These are phyloP conservation scores for Amphiduros pacificus DNA, from an alignment of 2,888 invertebrate species.

Conservation along the genomic window DNA sequence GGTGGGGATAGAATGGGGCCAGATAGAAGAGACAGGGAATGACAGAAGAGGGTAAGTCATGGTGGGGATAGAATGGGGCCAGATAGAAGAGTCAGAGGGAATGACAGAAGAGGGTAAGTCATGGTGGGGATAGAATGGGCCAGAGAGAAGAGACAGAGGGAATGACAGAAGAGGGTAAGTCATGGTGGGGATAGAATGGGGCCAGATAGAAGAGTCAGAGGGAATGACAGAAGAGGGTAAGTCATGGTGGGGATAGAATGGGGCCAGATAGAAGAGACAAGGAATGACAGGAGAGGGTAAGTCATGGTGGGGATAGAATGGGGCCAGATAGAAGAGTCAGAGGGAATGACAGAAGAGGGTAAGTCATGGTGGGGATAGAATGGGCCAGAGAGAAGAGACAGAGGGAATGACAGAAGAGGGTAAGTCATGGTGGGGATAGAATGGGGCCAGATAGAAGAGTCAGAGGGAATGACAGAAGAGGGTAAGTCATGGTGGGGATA, in stretches of 20 bases:
- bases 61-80: not conserved
- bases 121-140: not conserved
- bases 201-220: not conserved
- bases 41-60: not conserved
- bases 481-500: too few relatives aligned
- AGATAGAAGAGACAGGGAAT: not conserved
- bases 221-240: not conserved
- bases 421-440: too few relatives aligned
- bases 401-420: too few relatives aligned
- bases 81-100: not conserved
- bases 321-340: not conserved
- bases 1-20: not conserved
- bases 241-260: not conserved
- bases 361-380: too few relatives aligned
- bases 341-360: too few relatives aligned
- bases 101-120: not conserved
- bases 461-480: too few relatives aligned
- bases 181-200: not conserved
- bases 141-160: not conserved
- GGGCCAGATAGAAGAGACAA: not conserved
- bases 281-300: not conserved
- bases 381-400: too few relatives aligned
- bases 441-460: too few relatives aligned
- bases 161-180: not conserved
- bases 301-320: not conserved